These are phyloP conservation scores for Thinocorus orbignyianus DNA, from an alignment of 2,113 vertebrate genomes.

Conservation along the genomic window DNA sequence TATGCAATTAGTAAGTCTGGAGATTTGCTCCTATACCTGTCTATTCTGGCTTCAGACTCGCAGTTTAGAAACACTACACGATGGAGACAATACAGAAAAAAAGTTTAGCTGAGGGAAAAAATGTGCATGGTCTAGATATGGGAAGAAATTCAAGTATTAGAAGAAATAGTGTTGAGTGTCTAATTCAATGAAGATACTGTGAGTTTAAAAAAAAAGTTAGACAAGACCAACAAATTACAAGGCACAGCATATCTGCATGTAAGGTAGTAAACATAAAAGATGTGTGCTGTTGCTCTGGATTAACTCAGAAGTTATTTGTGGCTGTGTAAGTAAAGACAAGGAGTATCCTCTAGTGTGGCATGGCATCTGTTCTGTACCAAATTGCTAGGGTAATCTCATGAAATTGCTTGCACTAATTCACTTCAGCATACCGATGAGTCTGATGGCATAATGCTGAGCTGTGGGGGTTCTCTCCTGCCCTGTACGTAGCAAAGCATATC, in stretches of 20 bases:
- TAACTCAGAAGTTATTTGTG: conserved; percentile 10
- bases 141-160: not conserved
- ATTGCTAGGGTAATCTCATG: conserved; percentile 33
- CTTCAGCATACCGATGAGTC: not conserved
- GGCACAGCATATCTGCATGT: not conserved
- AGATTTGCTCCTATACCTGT: not conserved
- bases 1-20: not conserved
- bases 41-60: not conserved
- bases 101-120: not conserved
- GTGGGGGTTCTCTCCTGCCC: not conserved
- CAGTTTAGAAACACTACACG: not conserved
- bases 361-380: conserved; percentile 39
- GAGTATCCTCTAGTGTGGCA: not conserved
- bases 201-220: not conserved
- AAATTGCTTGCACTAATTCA: conserved; percentile 59
- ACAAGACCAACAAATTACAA: not conserved
- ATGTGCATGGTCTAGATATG: not conserved
- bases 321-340: conserved; percentile 32
- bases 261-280: not conserved
- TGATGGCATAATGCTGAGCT: conserved; percentile 42
- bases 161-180: not conserved
- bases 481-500: not conserved
- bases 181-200: conserved; percentile 1
- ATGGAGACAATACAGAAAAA: not conserved
- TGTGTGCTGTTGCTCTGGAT: conserved; percentile 2